phyloP scores from a whole-genome alignment of 2,888 invertebrate genomes.

The Pomacea canaliculata region DNA sequence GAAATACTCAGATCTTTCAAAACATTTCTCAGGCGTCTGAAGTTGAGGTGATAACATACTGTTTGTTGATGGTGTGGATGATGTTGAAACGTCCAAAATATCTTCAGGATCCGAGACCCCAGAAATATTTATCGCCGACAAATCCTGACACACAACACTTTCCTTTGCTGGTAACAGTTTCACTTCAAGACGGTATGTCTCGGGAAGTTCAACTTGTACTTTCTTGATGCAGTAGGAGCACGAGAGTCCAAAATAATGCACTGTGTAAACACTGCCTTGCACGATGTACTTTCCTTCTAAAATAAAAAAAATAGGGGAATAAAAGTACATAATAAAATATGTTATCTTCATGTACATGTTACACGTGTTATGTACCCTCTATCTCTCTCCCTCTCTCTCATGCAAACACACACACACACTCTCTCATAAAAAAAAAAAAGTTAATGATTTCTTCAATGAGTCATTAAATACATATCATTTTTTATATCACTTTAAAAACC shows the following conservation, averaged over 20 bases:
- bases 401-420: background rate
- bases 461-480: too few species aligned
- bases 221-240: slow-evolving; percentile 42
- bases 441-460: too few species aligned
- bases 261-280: slow-evolving; percentile 33
- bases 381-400: background rate
- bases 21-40: background rate
- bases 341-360: too few species aligned
- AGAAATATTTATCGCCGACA: slow-evolving; percentile 8
- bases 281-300: slow-evolving; percentile 45
- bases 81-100: background rate
- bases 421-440: too few species aligned
- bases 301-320: slow-evolving; percentile 23
- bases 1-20: background rate
- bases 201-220: slow-evolving; percentile 9
- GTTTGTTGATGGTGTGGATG: background rate
- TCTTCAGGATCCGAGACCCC: slow-evolving; percentile 9
- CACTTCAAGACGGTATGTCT: background rate
- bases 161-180: background rate
- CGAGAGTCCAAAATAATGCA: slow-evolving; percentile 52
- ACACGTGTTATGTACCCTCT: too few species aligned
- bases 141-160: background rate
- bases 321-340: too few species aligned
- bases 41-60: background rate
- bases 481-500: too few species aligned